Percentiles rank a stretch among this genome's conserved stretches.
These are phyloP conservation scores for Poeciliopsis turneri DNA, from an alignment of 2,797 vertebrate genomes.

Conservation along the genomic window DNA sequence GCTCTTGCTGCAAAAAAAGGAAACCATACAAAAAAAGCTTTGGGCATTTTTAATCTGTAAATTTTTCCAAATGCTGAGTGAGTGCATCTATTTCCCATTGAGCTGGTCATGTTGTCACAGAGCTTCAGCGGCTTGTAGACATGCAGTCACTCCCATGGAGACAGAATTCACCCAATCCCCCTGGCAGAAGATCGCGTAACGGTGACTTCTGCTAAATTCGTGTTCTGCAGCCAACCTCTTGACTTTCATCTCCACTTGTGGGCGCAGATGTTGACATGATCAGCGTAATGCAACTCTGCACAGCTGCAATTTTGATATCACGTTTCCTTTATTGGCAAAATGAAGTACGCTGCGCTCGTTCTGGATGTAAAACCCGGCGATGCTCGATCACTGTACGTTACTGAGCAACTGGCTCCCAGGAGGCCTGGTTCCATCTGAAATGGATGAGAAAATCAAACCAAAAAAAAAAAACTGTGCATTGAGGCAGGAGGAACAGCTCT, in stretches of 20 bases:
- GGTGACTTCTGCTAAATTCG: constrained; percentile 64
- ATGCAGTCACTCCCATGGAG: constrained; percentile 63
- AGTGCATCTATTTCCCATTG: constrained; percentile 53
- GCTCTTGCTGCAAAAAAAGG: constrained; percentile 13
- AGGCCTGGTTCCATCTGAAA: constrained; percentile 60
- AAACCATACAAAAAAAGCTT: constrained; percentile 24
- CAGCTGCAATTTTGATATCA: constrained; percentile 54
- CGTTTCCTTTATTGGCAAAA: constrained; percentile 62
- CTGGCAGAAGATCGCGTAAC: constrained; percentile 63
- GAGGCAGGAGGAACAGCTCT: constrained; percentile 46
- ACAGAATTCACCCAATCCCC: constrained; percentile 66
- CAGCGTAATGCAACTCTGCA: constrained; percentile 48
- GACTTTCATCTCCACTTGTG: constrained; percentile 61
- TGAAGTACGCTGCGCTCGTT: constrained; percentile 57
- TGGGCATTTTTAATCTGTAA: constrained; percentile 21
- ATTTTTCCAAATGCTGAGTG: constrained; percentile 24
- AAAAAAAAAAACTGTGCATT: constrained; percentile 57
- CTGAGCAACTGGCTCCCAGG: constrained; percentile 73
- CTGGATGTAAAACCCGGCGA: constrained; percentile 54
- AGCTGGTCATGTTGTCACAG: constrained; percentile 60
- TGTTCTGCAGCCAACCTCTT: constrained; percentile 53
- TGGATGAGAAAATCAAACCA: constrained; percentile 60
- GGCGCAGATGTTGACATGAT: constrained; percentile 65
- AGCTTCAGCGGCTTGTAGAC: constrained; percentile 48
- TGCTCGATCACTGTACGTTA: constrained; percentile 65